Evolutionary conservation across 1,140 invertebrate species (phyloP), one percentile per base, ranked within the genome.

Genomic region (Ganaspis sp.): DNA sequence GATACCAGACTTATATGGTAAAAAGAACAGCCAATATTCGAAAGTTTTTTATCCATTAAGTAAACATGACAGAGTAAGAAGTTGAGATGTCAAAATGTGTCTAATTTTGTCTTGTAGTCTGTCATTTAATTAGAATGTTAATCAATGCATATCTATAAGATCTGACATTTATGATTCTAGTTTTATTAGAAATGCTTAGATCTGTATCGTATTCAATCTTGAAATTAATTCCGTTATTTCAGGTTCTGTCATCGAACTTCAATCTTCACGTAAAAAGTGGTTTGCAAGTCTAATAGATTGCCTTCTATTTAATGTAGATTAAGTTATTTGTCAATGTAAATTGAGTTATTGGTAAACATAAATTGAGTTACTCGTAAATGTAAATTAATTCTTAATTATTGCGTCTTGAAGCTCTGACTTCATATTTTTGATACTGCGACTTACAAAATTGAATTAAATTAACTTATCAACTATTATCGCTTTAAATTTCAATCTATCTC

Each of bases 61-160:
- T 64, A 64, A 64, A 15, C 23, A 5, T 8, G 26, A 64, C 2
- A 64, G 11, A 12, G 12, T 12, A 15, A 15, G 23, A 64, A 64
- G 54, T 26, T 58, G 9, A n/a, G 58, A 64, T 64, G 12, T 64
- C 58, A n/a, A 29, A 8, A 29, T n/a, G 23, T 64, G 58, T 64
- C 26, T 3, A n/a, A 4, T 64, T 64, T n/a, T 23, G 29, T 15
- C 23, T 29, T 64, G 58, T 34, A 15, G 4, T 26, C 23, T 64
- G 58, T 64, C 58, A 64, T 34, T 64, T 64, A 64, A 64, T 64
- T 34, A 64, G 58, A n/a, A 26, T 29, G 23, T 64, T 11, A 17
- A 64, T 29, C 23, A 64, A n/a, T 15, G 23, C 23, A 12, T n/a
- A 26, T n/a, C 3, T 15, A 6, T 23, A 6, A 54, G 19, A 54